Conservation (phyloP, 2,888 invertebrate genomes). For the Dorcus parallelipipedus region DNA sequence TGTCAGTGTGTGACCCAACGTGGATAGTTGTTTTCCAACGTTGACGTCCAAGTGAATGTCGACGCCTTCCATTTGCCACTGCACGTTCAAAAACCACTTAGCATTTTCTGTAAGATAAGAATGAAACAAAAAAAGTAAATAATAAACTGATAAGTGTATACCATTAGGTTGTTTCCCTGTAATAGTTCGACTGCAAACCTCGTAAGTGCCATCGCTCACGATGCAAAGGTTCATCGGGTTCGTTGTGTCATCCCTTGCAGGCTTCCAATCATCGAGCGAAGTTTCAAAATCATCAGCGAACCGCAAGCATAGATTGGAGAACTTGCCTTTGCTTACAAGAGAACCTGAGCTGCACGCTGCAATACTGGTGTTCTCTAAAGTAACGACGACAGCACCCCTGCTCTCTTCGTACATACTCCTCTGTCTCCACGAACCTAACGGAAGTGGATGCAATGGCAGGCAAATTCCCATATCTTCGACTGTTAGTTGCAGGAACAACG, state of each 20-base stretch:
- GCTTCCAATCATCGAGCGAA: conserved; percentile 96
- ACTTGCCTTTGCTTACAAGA: conserved; percentile 88
- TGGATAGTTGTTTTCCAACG: conserved; percentile 93
- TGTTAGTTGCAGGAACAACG: conserved; percentile 88
- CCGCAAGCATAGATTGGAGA: conserved; percentile 85
- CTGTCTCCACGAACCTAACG: conserved; percentile 65
- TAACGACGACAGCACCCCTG: conserved; percentile 90
- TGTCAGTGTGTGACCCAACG: conserved; percentile 91
- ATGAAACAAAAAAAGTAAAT: conserved; percentile 2
- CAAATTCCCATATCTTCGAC: conserved; percentile 97
- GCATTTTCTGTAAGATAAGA: conserved; percentile 69
- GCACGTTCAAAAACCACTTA: conserved; percentile 96
- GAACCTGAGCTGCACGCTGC: conserved; percentile 92
- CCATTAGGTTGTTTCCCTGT: conserved; percentile 78
- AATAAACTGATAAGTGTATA: conserved; percentile 35
- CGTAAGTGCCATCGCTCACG: conserved; percentile 98
- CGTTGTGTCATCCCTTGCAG: conserved; percentile 72
- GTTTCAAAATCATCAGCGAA: conserved; percentile 98
- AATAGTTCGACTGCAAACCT: conserved; percentile 91
- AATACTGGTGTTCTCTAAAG: conserved; percentile 94
- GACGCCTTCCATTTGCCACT: conserved; percentile 99
- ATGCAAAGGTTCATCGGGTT: conserved; percentile 85
- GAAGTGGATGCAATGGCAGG: conserved; percentile 81
- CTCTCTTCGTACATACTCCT: conserved; percentile 73
- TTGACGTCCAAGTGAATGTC: conserved; percentile 94